phyloP scores from a whole-genome alignment of 2,888 invertebrate species.

The Omphaloscelis lunosa region DNA sequence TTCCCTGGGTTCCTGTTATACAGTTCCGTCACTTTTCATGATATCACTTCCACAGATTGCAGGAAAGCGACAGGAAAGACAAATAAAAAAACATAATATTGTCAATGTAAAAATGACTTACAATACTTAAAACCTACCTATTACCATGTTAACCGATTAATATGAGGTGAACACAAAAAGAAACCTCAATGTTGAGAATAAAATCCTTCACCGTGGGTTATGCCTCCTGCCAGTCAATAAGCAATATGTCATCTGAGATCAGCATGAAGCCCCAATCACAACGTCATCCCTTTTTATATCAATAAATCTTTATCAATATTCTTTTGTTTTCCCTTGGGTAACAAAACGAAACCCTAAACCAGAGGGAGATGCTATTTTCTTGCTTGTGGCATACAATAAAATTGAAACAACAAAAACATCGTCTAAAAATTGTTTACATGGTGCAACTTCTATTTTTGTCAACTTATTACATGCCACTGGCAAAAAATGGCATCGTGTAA shows the following conservation, averaged over 20 bases:
- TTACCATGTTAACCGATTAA: not conserved
- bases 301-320: constrained; percentile 34
- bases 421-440: too few relatives aligned
- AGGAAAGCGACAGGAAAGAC: too few relatives aligned
- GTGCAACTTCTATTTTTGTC: too few relatives aligned
- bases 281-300: constrained; percentile 13
- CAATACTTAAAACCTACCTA: not conserved
- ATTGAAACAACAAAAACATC: too few relatives aligned
- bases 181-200: not conserved
- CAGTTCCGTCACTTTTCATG: too few relatives aligned
- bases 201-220: not conserved
- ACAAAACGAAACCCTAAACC: not conserved
- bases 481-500: too few relatives aligned
- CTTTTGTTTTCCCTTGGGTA: constrained; percentile 16
- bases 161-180: not conserved
- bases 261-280: constrained; percentile 6
- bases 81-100: not conserved
- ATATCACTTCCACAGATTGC: too few relatives aligned
- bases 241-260: constrained; percentile 33
- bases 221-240: constrained; percentile 32
- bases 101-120: not conserved
- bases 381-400: too few relatives aligned
- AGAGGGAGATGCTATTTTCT: not conserved
- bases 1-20: too few relatives aligned
- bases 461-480: too few relatives aligned